A percentile compares a stretch with the other conserved stretches of the same genome.
phyloP scores from a whole-genome alignment of 2,888 invertebrate species.

The Stenchaetothrips biformis region DNA sequence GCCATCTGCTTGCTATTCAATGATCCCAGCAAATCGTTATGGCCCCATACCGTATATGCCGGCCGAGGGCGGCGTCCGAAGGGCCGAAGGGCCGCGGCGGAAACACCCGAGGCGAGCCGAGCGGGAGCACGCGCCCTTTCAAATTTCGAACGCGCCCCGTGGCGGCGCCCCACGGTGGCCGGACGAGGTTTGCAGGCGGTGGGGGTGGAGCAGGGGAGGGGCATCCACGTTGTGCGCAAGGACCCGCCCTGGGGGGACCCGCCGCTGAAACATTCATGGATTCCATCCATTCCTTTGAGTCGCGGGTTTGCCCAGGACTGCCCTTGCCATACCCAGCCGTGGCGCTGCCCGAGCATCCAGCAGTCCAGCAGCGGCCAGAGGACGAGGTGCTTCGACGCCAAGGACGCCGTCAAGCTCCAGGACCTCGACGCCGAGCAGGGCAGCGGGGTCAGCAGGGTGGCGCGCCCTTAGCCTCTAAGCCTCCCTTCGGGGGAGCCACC shows the following conservation, averaged over 20 bases:
- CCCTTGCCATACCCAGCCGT: background rate
- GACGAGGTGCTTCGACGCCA: no score
- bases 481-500: no score
- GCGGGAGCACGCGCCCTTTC: no score
- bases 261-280: slow-evolving; percentile 18
- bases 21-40: slow-evolving; percentile 24
- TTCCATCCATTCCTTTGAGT: slow-evolving; percentile 23
- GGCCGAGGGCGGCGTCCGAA: background rate
- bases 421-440: no score
- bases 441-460: background rate
- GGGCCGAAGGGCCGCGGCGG: no score
- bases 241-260: background rate
- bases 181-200: background rate
- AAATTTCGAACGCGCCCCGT: background rate
- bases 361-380: no score
- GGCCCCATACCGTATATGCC: slow-evolving; percentile 16
- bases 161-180: background rate
- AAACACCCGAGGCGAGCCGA: no score
- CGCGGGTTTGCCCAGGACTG: slow-evolving; percentile 1
- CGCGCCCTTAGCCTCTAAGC: no score
- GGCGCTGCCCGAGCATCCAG: background rate
- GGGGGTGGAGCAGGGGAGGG: background rate
- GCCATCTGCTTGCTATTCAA: slow-evolving; percentile 23
- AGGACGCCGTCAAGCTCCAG: no score
- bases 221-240: background rate